Evolutionary conservation across 64 coral and sea anemone species (phyloP), one percentile per base, ranked within the genome.

Genomic region (Catalaphyllia jardinei): DNA sequence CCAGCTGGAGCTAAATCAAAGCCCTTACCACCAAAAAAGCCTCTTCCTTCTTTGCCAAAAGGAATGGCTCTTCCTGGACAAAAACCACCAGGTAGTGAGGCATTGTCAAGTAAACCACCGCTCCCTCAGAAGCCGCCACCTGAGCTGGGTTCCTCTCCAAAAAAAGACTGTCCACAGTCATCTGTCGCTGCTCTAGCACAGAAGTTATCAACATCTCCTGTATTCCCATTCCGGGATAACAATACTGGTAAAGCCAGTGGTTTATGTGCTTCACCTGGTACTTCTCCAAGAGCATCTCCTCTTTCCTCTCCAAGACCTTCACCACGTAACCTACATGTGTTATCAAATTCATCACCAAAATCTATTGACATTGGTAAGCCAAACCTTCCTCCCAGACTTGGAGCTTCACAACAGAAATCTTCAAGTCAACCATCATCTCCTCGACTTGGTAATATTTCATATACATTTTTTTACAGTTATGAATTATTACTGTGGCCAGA

Each of bases 31-130:
- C 81, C 81, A 71, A 85, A 85, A 22, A 85, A 85, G n/a, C 81
- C 81, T 85, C 81, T 85, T 28, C 81, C 81, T 51, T 85, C 81
- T 14, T n/a, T 85, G 19, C 81, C 81, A 27, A 85, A 85, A 7
- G 63, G 31, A 67, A 69, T 69, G 24, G 22, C 9, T 25, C 20
- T 51, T 31, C 28, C 78, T 29, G 81, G 60, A 71, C 38, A 67
- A 28, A 39, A 24, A 27, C 10, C 22, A n/a, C 8, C 24, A 52
- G 64, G 4, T 24, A 13, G 38, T 24, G 67, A 16, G 39, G 10
- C n/a, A 28, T 22, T 20, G 50, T 33, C 62, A 85, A 85, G 63
- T 67, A 85, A 85, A 85, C 81, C 81, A 15, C 31, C 20, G n/a
- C 22, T 69, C 0, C 81, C 33, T 17, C 62, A 85, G 16, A 85